Evolutionary conservation across 2,797 vertebrate genomes (phyloP), one percentile per base, ranked within the genome.

Genomic region (Sarcoramphus papa): DNA sequence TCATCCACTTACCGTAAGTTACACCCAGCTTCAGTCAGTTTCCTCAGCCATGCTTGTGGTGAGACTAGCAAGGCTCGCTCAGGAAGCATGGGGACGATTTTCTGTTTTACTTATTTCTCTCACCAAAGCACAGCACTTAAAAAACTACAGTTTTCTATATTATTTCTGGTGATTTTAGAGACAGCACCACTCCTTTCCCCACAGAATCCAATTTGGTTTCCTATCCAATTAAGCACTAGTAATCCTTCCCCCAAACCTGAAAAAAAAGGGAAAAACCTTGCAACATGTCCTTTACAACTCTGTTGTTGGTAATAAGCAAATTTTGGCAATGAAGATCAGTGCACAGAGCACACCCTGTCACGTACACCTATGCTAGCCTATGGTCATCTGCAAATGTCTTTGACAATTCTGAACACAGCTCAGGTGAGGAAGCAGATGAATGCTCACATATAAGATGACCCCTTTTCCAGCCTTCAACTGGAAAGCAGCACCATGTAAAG

Each of bases 291-390:
- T 25, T 72, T 69, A 75, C 27, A 78, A 14, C 13, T 54, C 41
- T 43, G 8, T 10, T 35, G 25, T 1, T 70, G 41, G 22, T 5
- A 67, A 14, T 3, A 85, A 82, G 45, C 30, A 72, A 74, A 80
- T 62, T 70, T 30, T 59, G 68, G 25, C 57, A 76, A 56, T 6
- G 30, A 83, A 30, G 12, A n/a, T 0, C 25, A 23, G 27, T 7
- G 25, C 31, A 20, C 1, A 33, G 27, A 62, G 22, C 10, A 48
- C 40, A 47, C 30, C 13, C 22, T 59, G 14, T 12, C 31, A 33
- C 0, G 7, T 33, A 48, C 25, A n/a, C 30, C 43, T 33, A 48
- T 23, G 5, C 8, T 3, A 80, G 45, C 9, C 62, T 40, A 3
- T 0, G 2, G 31, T 33, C 12, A 51, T n/a, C 63, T 84, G 14